A percentile compares a stretch with the other conserved stretches of the same genome.
phyloP scores from a whole-genome alignment of 2,113 vertebrate genomes.

The Morone saxatilis region DNA sequence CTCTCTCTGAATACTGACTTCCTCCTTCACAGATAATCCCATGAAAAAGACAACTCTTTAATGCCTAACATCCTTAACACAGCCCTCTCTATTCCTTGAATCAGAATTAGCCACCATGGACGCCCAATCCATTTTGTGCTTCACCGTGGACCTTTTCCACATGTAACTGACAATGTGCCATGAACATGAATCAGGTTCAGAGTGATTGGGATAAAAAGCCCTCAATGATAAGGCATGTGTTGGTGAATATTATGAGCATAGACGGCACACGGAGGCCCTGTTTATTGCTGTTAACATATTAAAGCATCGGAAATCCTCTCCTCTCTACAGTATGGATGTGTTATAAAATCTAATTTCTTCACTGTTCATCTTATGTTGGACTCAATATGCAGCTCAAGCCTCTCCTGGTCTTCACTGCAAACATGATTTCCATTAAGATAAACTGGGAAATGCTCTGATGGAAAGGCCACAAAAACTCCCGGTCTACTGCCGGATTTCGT shows the following conservation, averaged over 20 bases:
- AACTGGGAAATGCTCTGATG: slow-evolving; percentile 25
- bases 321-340: background rate
- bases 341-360: slow-evolving; percentile 23
- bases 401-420: slow-evolving; percentile 16
- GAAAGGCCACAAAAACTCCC: slow-evolving; percentile 29
- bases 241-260: slow-evolving; percentile 3
- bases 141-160: slow-evolving; percentile 41
- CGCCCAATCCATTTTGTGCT: slow-evolving; percentile 56
- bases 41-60: slow-evolving; percentile 78
- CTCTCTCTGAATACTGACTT: slow-evolving; percentile 70
- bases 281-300: slow-evolving; percentile 13
- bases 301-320: slow-evolving; percentile 16
- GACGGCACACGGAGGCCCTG: background rate
- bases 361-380: slow-evolving; percentile 7
- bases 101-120: slow-evolving; percentile 67
- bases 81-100: slow-evolving; percentile 68
- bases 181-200: slow-evolving; percentile 43
- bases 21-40: slow-evolving; percentile 76
- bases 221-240: slow-evolving; percentile 28
- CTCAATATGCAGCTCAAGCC: slow-evolving; percentile 36
- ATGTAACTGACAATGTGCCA: slow-evolving; percentile 37
- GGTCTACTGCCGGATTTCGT: slow-evolving; percentile 40
- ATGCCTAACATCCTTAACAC: slow-evolving; percentile 76
- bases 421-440: slow-evolving; percentile 74
- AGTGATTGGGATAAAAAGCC: slow-evolving; percentile 35